Base-by-base conservation (phyloP, 2,888 invertebrate genomes). In the Drosophila nr. medialis region DNA sequence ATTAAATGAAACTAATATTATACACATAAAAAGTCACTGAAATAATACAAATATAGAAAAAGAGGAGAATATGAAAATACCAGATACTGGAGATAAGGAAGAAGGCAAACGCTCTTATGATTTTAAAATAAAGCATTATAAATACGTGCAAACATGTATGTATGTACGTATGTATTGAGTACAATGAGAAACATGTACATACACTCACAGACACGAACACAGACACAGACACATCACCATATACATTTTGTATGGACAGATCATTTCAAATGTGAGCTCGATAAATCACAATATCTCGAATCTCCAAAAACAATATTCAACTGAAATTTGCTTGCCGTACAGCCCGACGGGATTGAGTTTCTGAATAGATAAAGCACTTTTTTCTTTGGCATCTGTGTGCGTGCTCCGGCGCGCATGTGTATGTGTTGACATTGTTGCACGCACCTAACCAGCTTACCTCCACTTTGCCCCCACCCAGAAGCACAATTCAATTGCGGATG, bases 91-190 rank as follows among this genome's bases (percentile, higher is more conserved):
- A 59, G 38, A 64, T 48, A 67, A 75, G 61, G 66, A 72, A 79
- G 56, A 62, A 73, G 50, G 81, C 53, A 86, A 89, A 86, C 69
- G 86, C 80, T 86, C 89, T 86, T 86, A 86, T 89, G 89, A 86
- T 84, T 89, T 86, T 86, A 75, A 84, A 80, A 82, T 82, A 74
- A 83, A 69, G 34, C 58, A 65, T 70, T 54, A 75, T 64, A 66
- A 68, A 13, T 2, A 27, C 21, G 36, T 54, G n/a, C 27, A 38
- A n/a, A 11, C 32, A 32, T 11, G 32, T 32, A 6, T 11, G 32
- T 32, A 6, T 13, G 36, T 61, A 27, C 59, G 48, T 54, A 68
- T 62, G 51, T 77, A 68, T 63, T 58, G 69, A 63, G 60, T 60
- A 60, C 38, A 32, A 54, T 24, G 38, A 38, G 51, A 61, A 58